These are phyloP conservation scores for Manis pentadactyla DNA, from an alignment of 2,797 vertebrate species.

Conservation along the genomic window DNA sequence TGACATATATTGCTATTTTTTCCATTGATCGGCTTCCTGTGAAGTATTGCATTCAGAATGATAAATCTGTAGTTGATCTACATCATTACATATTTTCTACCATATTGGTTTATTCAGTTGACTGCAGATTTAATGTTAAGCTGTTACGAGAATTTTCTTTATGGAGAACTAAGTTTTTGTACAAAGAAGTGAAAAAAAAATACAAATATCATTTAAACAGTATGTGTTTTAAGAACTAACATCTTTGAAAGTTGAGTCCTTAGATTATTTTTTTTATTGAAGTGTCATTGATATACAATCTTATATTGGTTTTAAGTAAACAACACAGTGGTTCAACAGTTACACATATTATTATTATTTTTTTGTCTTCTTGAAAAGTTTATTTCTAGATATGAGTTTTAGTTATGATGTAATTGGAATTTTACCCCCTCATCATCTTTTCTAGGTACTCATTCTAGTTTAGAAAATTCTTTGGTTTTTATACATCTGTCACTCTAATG, in stretches of 20 bases:
- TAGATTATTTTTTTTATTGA: neutral
- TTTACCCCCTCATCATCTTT: neutral
- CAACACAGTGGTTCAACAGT: too few relatives aligned
- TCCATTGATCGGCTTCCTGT: neutral
- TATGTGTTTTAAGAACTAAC: neutral
- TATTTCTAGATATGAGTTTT: neutral
- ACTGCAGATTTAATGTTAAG: constrained; percentile 25
- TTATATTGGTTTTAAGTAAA: too few relatives aligned
- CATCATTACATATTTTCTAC: constrained; percentile 24
- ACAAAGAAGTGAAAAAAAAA: neutral
- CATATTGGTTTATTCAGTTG: neutral
- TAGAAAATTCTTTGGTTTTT: neutral
- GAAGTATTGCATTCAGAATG: neutral
- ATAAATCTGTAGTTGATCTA: constrained; percentile 22
- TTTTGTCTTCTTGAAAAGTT: neutral
- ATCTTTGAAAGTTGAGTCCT: neutral
- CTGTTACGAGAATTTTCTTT: constrained; percentile 28
- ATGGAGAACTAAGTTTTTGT: neutral
- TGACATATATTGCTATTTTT: constrained; percentile 35
- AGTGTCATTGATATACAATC: too few relatives aligned
- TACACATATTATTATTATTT: too few relatives aligned
- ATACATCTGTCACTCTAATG: neutral
- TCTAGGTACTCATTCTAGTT: neutral
- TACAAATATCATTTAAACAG: neutral
- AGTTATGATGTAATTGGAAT: neutral